Conservation (phyloP, 2,113 vertebrate genomes). For the Pluvialis apricaria region DNA sequence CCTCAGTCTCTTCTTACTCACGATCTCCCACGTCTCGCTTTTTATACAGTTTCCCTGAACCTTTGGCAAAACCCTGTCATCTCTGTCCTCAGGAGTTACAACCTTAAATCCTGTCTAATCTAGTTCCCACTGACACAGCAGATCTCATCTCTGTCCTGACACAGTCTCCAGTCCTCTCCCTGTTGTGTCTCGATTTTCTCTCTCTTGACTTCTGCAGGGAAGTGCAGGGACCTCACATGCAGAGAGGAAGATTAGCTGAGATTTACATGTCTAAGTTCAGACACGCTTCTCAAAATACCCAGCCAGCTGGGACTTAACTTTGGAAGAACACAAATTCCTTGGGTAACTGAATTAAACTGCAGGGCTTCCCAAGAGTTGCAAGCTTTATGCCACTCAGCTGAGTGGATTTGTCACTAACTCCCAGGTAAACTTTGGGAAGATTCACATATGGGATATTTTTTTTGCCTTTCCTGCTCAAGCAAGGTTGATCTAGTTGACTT, state of each 20-base stretch:
- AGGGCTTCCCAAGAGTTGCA: neutral
- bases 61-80: neutral
- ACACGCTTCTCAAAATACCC: conserved; percentile 8
- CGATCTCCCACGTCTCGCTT: neutral
- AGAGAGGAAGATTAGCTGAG: conserved; percentile 7
- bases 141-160: neutral
- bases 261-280: conserved; percentile 15
- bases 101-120: neutral
- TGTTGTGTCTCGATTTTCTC: neutral
- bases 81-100: neutral
- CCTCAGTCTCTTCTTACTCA: neutral
- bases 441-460: neutral
- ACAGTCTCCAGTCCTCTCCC: neutral
- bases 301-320: neutral
- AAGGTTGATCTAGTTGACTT: neutral
- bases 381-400: neutral
- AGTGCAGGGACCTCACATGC: neutral
- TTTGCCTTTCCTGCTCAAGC: neutral
- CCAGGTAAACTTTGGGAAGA: neutral
- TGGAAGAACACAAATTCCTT: neutral
- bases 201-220: neutral
- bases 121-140: neutral
- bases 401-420: neutral
- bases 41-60: neutral
- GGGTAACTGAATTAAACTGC: neutral